Evolutionary conservation across 2,113 vertebrate species (phyloP), one percentile per base, ranked within the genome.

Genomic region (Rallus limicola): DNA sequence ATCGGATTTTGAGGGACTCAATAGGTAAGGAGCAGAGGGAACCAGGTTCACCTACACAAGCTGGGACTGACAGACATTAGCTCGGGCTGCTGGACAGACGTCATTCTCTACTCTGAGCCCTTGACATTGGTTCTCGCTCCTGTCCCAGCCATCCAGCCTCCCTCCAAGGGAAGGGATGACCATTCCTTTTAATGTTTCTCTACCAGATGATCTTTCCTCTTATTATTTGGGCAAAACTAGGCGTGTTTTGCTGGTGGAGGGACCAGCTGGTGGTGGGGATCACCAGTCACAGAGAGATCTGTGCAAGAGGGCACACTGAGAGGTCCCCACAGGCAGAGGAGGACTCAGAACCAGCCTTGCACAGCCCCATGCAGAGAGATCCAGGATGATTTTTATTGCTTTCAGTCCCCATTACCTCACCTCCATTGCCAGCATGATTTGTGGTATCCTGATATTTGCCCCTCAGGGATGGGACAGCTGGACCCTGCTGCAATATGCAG

Each of bases 1-100:
- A 97, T 96, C 86, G 93, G 96, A 96, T 97, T 96, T 95, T 24
- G 44, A 86, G 77, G 86, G 95, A 89, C 86, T 96, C 93, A 93
- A 2, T 79, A 95, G 91, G 96, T 97, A 82, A 95, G 86, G 94
- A 95, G 78, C 70, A 93, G 58, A 19, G 96, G 70, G 86, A 96
- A 77, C 62, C 77, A 44, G 69, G 65, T 87, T 93, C 91, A 92
- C 86, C 83, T 42, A n/a, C 60, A 23, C 76, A 59, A 88, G 83
- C 88, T 67, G 86, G 83, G 64, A 81, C 17, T 1, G 77, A 85
- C 10, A 4, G 91, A 50, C 58, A 46, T 60, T 12, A 81, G 78
- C 63, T 88, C 2, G 0, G 72, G 90, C 78, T 87, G 85, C 82
- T 2, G 10, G 34, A 64, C 88, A 33, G 82, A 78, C 53, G 52